These are phyloP conservation scores for Phalanger gymnotis DNA, from an alignment of 2,797 vertebrate species.

Conservation along the genomic window DNA sequence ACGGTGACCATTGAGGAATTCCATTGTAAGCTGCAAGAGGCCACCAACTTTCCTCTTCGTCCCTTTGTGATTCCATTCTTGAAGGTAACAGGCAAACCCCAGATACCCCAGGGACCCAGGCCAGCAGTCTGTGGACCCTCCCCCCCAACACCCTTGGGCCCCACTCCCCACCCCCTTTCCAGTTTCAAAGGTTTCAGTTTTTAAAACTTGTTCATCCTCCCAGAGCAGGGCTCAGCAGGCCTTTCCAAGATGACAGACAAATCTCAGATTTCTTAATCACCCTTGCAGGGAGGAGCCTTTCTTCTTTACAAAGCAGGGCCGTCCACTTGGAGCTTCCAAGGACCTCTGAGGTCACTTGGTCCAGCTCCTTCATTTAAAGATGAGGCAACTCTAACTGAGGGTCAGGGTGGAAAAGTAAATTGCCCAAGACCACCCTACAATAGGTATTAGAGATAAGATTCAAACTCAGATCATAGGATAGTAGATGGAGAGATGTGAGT, in stretches of 20 bases:
- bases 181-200: not conserved
- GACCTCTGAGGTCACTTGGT: not conserved
- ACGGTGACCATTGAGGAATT: conserved; percentile 99
- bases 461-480: not conserved
- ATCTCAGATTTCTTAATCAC: not conserved
- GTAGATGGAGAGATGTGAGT: not conserved
- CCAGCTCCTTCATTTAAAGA: not conserved
- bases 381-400: not conserved
- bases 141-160: not conserved
- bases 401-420: not conserved
- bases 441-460: not conserved
- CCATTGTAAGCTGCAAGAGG: conserved; percentile 97
- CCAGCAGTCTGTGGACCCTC: not conserved
- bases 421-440: not conserved
- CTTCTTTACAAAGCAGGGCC: not conserved
- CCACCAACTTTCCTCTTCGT: conserved; percentile 97
- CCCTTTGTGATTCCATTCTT: conserved; percentile 98
- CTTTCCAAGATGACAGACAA: not conserved
- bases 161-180: not conserved
- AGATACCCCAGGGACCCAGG: too few species aligned
- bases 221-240: not conserved
- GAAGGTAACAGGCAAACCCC: conserved; percentile 88
- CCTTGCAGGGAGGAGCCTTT: not conserved
- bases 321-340: not conserved
- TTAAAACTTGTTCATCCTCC: not conserved